These are phyloP conservation scores for Acanthoscelides obtectus DNA, from an alignment of 2,888 invertebrate species.

Conservation along the genomic window DNA sequence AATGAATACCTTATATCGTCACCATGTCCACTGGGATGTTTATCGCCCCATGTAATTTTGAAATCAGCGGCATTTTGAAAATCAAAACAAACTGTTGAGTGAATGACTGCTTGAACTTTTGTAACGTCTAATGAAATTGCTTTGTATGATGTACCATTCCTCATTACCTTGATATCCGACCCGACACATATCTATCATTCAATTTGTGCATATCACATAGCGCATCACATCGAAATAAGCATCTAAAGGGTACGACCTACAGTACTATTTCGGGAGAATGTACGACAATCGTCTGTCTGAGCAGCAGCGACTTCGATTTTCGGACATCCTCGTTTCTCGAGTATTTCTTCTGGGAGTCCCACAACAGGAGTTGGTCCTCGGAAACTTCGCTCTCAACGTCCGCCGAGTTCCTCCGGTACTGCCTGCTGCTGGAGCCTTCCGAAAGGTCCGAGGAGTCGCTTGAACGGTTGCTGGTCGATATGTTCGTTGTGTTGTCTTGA, in stretches of 20 bases:
- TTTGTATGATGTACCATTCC: background rate
- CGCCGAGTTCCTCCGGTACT: conserved; percentile 17
- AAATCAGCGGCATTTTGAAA: no score
- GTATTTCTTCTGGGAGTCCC: conserved; percentile 48
- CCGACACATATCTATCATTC: background rate
- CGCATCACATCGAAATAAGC: conserved; percentile 12
- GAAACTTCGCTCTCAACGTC: conserved; percentile 30
- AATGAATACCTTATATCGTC: no score
- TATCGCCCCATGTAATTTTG: no score
- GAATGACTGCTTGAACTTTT: no score
- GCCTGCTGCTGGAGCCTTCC: conserved; percentile 38
- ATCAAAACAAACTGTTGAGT: no score
- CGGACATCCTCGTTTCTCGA: conserved; percentile 24
- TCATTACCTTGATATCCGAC: background rate
- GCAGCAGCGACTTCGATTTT: conserved; percentile 23
- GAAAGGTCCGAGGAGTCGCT: conserved; percentile 50
- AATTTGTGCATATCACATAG: conserved; percentile 12
- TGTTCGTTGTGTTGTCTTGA: conserved; percentile 1
- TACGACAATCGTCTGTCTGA: conserved; percentile 34
- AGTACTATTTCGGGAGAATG: conserved; percentile 40
- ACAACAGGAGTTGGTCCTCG: conserved; percentile 53
- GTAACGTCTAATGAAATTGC: no score
- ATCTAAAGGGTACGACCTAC: conserved; percentile 21
- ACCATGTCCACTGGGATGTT: no score
- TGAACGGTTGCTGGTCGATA: conserved; percentile 35